These are phyloP conservation scores for Andrena hattorfiana DNA, from an alignment of 2,888 invertebrate genomes.

Conservation along the genomic window DNA sequence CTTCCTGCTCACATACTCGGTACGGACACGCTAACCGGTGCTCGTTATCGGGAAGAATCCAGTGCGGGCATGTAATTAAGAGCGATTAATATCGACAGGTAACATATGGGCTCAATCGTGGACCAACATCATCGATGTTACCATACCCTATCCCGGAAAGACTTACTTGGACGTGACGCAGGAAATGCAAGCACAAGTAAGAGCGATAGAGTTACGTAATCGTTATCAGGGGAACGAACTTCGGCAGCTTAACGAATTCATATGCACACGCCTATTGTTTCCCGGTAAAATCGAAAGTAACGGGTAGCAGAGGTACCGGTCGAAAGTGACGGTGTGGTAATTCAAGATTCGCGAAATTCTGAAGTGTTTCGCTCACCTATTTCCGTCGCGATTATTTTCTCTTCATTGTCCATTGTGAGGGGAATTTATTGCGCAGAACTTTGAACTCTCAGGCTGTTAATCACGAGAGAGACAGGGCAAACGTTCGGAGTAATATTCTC, in stretches of 20 bases:
- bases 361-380: slow-evolving; percentile 16
- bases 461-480: neutral
- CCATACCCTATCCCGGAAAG: slow-evolving; percentile 94
- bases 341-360: slow-evolving; percentile 36
- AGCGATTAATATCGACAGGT: slow-evolving; percentile 83
- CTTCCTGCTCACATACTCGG: slow-evolving; percentile 94
- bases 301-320: slow-evolving; percentile 30
- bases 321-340: slow-evolving; percentile 33
- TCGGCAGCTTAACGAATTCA: slow-evolving; percentile 37
- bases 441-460: neutral
- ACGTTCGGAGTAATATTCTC: slow-evolving; percentile 6
- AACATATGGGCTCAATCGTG: slow-evolving; percentile 97
- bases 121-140: slow-evolving; percentile 92
- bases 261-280: slow-evolving; percentile 22
- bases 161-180: slow-evolving; percentile 93
- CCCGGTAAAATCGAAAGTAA: slow-evolving; percentile 46
- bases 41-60: neutral
- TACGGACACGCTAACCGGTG: slow-evolving; percentile 71
- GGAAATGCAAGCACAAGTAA: slow-evolving; percentile 92
- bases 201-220: slow-evolving; percentile 23
- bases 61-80: neutral
- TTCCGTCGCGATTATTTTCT: slow-evolving; percentile 6
- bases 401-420: slow-evolving; percentile 16
- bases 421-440: slow-evolving; percentile 22
- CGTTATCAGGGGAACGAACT: slow-evolving; percentile 21